A percentile compares a stretch with the other conserved stretches of the same genome.
Evolutionary conservation across 2,113 vertebrate species (phyloP).

Genomic region (Neogobius melanostomus): DNA sequence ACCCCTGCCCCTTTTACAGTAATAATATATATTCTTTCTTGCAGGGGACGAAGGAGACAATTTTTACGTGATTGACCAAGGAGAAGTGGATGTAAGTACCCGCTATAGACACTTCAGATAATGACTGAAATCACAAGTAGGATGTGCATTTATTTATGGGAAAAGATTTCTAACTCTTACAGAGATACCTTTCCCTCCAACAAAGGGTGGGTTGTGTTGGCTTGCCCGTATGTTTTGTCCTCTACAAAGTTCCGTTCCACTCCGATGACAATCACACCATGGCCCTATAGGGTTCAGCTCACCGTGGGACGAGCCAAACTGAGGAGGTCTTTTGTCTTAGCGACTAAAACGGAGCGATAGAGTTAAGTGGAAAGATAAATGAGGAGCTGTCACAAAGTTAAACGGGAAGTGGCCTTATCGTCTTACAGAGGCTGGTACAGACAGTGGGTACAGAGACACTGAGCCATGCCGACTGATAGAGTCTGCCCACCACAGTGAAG

Average conservation of each 20-base stretch:
- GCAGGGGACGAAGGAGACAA: slow-evolving; percentile 97
- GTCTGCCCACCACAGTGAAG: slow-evolving; percentile 15
- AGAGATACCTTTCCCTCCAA: slow-evolving; percentile 40
- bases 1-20: not conserved
- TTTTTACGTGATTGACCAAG: slow-evolving; percentile 97
- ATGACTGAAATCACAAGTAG: not conserved
- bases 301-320: slow-evolving; percentile 30
- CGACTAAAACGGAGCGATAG: slow-evolving; percentile 52
- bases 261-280: slow-evolving; percentile 64
- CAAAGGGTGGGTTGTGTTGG: slow-evolving; percentile 55
- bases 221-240: slow-evolving; percentile 55
- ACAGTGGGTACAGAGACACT: slow-evolving; percentile 28
- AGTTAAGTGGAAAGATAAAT: slow-evolving; percentile 71
- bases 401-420: slow-evolving; percentile 74
- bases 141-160: slow-evolving; percentile 5
- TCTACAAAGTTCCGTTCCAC: slow-evolving; percentile 50
- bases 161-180: slow-evolving; percentile 26
- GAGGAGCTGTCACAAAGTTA: slow-evolving; percentile 59
- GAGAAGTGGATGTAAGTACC: slow-evolving; percentile 94
- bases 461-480: slow-evolving; percentile 14
- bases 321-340: slow-evolving; percentile 65
- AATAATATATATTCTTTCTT: slow-evolving; percentile 24
- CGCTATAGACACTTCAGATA: slow-evolving; percentile 5
- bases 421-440: slow-evolving; percentile 43
- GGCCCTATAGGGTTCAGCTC: slow-evolving; percentile 29